A percentile compares a stretch with the other conserved stretches of the same genome.
Conservation (phyloP, 2,113 vertebrate genomes). For the Anolis sagrei region DNA sequence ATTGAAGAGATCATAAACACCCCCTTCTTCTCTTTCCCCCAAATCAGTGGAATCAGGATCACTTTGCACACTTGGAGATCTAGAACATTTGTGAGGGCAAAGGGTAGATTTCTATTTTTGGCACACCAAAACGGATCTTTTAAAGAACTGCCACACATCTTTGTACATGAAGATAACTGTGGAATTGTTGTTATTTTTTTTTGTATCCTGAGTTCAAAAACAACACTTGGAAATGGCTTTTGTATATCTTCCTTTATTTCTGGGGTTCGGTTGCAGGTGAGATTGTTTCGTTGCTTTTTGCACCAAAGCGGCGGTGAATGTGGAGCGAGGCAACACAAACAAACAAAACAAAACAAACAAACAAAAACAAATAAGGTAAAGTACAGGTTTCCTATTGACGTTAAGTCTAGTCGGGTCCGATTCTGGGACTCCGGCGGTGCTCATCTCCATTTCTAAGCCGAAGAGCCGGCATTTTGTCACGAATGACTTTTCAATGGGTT, state of each 20-base stretch:
- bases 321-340: neutral
- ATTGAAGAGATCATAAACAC: neutral
- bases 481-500: too few species aligned
- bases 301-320: neutral
- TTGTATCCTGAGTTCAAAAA: constrained; percentile 7
- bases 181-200: neutral
- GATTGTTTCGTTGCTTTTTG: neutral
- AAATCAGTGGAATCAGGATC: neutral
- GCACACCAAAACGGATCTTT: neutral
- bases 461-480: too few species aligned
- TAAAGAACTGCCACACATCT: neutral
- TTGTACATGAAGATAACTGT: too few species aligned
- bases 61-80: neutral
- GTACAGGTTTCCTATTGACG: too few species aligned
- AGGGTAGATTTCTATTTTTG: neutral
- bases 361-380: too few species aligned
- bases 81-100: too few species aligned
- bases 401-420: too few species aligned
- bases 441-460: too few species aligned
- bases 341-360: too few species aligned
- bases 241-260: neutral
- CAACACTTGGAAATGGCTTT: neutral
- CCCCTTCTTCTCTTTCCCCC: neutral
- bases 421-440: too few species aligned
- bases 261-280: neutral